Evolutionary conservation across 2,888 invertebrate species (phyloP).

Genomic region (Leptinotarsa tumamoca): DNA sequence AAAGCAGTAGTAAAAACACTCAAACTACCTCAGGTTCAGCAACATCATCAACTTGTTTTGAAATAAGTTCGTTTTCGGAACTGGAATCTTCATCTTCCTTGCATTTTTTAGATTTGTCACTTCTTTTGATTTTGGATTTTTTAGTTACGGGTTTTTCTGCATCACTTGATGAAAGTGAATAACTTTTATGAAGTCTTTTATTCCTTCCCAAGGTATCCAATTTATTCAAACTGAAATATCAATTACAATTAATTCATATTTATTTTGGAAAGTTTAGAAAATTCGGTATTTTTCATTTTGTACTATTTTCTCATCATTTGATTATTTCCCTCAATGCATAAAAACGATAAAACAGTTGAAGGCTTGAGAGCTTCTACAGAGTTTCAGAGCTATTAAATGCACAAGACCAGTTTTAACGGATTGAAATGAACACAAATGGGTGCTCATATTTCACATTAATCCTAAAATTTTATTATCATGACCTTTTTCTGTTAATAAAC

Average conservation of each 20-base stretch:
- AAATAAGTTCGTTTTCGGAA: not conserved
- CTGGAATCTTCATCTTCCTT: slow-evolving; percentile 7
- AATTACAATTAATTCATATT: not conserved
- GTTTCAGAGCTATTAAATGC: no score
- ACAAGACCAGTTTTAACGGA: no score
- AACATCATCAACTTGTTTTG: slow-evolving; percentile 25
- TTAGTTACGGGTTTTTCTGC: slow-evolving; percentile 42
- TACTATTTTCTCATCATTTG: no score
- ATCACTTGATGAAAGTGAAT: slow-evolving; percentile 46
- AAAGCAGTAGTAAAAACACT: not conserved
- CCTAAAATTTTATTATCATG: no score
- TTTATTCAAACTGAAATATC: slow-evolving; percentile 46
- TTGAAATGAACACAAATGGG: no score
- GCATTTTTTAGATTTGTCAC: not conserved
- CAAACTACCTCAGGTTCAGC: not conserved
- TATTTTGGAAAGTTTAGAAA: not conserved
- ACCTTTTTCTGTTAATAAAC: no score
- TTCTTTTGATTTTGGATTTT: slow-evolving; percentile 38
- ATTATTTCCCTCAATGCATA: no score
- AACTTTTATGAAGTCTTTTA: slow-evolving; percentile 33
- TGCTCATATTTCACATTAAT: no score
- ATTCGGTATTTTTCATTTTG: no score
- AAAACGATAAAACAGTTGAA: no score
- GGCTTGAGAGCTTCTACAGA: no score
- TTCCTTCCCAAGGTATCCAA: slow-evolving; percentile 44